Evolutionary conservation across 1,140 invertebrate genomes (phyloP).

Genomic region (Zaprionus ghesquierei): DNA sequence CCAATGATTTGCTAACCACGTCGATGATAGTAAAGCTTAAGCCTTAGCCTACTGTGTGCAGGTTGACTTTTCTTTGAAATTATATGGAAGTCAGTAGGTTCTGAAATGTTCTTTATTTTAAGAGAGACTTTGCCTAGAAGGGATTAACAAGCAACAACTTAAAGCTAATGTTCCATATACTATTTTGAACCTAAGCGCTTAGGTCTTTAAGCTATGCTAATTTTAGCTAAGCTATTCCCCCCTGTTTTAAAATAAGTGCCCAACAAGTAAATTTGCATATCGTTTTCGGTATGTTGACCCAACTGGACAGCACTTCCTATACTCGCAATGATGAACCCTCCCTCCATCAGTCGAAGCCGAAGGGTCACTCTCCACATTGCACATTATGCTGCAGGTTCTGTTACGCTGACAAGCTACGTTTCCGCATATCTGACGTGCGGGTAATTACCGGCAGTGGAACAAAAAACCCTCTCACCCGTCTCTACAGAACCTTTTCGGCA

Average conservation of each 20-base stretch:
- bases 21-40: not conserved
- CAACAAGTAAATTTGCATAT: not conserved
- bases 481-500: not conserved
- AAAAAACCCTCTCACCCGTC: constrained; percentile 49
- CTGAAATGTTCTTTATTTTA: no score
- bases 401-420: constrained; percentile 24
- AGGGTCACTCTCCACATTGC: constrained; percentile 18
- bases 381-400: constrained; percentile 23
- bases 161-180: not conserved
- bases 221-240: not conserved
- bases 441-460: constrained; percentile 59
- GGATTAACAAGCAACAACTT: not conserved
- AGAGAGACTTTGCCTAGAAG: no score
- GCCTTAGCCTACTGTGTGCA: not conserved
- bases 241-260: not conserved
- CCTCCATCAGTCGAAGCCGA: not conserved
- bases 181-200: not conserved
- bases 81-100: no score
- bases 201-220: no score
- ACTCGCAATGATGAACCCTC: constrained; percentile 1
- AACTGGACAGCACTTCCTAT: constrained; percentile 9
- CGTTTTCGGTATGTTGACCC: not conserved
- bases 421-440: constrained; percentile 51
- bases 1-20: not conserved
- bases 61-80: not conserved